Percentiles rank a stretch among this genome's conserved stretches.
Evolutionary conservation across 2,113 vertebrate species (phyloP).

Genomic region (Strix aluco): DNA sequence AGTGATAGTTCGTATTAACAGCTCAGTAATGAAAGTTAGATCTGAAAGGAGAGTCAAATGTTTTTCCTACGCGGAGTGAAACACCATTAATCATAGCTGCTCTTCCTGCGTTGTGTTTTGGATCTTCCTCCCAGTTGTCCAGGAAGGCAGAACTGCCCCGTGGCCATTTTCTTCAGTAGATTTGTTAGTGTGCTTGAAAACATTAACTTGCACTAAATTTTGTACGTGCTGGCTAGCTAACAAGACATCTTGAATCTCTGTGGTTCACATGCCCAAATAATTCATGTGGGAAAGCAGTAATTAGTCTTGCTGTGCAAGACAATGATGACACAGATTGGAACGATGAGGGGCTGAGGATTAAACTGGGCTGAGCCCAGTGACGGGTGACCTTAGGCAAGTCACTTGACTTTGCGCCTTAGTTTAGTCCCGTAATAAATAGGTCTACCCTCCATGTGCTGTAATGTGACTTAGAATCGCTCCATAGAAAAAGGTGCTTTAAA

Average conservation of each 20-base stretch:
- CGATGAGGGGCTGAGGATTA: not conserved
- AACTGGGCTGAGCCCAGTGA: not conserved
- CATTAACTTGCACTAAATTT: not conserved
- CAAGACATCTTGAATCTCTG: not conserved
- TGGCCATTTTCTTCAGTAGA: not conserved
- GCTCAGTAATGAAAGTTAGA: not conserved
- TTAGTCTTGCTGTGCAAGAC: not conserved
- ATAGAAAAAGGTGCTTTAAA: not conserved
- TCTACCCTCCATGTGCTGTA: not conserved
- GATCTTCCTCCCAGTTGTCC: not conserved
- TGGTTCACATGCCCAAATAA: not conserved
- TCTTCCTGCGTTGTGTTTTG: not conserved
- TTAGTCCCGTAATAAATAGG: not conserved
- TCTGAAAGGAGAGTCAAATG: not conserved
- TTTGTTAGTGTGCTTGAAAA: not conserved
- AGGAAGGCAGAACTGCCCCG: not conserved
- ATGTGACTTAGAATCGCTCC: not conserved
- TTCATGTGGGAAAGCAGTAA: not conserved
- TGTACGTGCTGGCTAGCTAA: not conserved
- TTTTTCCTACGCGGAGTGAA: not conserved
- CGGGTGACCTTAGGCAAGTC: not conserved
- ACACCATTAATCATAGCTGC: accelerated
- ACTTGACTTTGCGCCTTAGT: not conserved
- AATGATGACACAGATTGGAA: not conserved
- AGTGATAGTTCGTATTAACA: not conserved